Percentiles rank a stretch among this genome's conserved stretches.
Conservation (phyloP, 2,113 vertebrate genomes). For the Gila orcuttii region DNA sequence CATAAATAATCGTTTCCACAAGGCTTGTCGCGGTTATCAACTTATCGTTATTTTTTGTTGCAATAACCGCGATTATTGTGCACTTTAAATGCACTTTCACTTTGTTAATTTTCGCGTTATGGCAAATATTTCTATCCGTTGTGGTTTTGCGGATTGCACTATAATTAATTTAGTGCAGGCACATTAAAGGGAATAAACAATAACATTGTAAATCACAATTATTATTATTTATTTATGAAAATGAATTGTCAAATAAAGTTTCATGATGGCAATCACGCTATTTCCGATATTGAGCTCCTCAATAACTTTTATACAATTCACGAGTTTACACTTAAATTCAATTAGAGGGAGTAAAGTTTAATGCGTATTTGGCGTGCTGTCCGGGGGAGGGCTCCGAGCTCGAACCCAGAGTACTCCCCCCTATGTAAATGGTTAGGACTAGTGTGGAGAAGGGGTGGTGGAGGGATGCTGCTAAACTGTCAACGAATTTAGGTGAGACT, state of each 20-base stretch:
- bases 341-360: too few relatives aligned
- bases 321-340: too few relatives aligned
- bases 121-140: neutral
- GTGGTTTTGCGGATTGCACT: neutral
- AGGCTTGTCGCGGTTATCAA: neutral
- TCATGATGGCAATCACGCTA: neutral
- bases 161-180: neutral
- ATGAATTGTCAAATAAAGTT: neutral
- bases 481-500: too few relatives aligned
- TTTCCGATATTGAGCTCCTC: neutral
- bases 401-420: too few relatives aligned
- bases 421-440: too few relatives aligned
- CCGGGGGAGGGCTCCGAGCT: too few relatives aligned
- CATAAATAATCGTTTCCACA: too few relatives aligned
- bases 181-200: neutral
- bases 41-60: neutral
- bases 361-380: too few relatives aligned
- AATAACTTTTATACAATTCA: neutral
- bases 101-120: neutral
- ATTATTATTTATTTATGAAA: neutral
- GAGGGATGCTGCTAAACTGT: too few relatives aligned
- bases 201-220: neutral
- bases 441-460: too few relatives aligned
- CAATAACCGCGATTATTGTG: neutral
- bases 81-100: neutral